These are phyloP conservation scores for Sebastes iracundus DNA, from an alignment of 2,797 vertebrate genomes.

Conservation along the genomic window DNA sequence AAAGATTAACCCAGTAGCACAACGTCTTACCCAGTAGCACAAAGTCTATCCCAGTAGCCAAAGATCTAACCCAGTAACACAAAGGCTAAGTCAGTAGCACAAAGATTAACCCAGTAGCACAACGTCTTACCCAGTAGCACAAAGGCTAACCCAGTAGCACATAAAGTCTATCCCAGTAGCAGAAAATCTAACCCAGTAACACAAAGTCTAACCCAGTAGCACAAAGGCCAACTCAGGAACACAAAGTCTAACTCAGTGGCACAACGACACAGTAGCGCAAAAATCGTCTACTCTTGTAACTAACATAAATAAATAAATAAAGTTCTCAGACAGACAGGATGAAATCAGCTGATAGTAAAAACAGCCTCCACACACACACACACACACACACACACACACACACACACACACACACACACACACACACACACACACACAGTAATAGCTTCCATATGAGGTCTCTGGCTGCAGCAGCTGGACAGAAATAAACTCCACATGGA, in stretches of 20 bases:
- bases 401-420: not conserved
- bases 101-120: too few species aligned
- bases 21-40: too few species aligned
- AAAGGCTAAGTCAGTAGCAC: accelerated
- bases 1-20: too few species aligned
- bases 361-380: not conserved
- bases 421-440: not conserved
- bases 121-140: too few species aligned
- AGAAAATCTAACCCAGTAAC: accelerated
- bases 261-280: too few species aligned
- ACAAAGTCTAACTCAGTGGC: not conserved
- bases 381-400: slow-evolving; percentile 1
- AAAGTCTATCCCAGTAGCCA: too few species aligned
- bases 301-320: not conserved
- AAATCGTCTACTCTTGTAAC: not conserved
- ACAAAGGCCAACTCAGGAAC: too few species aligned
- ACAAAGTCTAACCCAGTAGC: too few species aligned
- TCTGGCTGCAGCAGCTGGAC: not conserved
- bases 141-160: too few species aligned
- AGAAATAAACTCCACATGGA: slow-evolving; percentile 30
- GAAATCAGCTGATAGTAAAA: too few species aligned
- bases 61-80: too few species aligned
- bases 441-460: slow-evolving; percentile 43
- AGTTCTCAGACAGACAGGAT: not conserved
- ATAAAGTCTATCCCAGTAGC: accelerated